A percentile compares a stretch with the other conserved stretches of the same genome.
phyloP scores from a whole-genome alignment of 2,888 invertebrate genomes.

The Drosophila colorata region DNA sequence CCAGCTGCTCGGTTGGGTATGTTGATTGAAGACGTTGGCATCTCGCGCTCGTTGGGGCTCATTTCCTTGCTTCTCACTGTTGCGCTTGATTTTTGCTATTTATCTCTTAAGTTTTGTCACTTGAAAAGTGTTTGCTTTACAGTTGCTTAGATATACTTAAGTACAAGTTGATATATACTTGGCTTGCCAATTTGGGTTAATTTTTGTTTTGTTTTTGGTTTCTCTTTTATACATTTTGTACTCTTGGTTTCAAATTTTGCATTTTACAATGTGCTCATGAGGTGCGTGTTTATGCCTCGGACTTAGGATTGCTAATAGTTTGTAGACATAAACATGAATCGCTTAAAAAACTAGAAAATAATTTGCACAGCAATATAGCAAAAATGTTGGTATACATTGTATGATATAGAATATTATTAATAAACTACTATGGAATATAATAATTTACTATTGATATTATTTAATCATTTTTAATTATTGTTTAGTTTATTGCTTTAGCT shows the following conservation, averaged over 20 bases:
- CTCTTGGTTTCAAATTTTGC: constrained; percentile 82
- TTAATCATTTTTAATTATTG: constrained; percentile 47
- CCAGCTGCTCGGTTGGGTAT: constrained; percentile 24
- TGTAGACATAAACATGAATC: constrained; percentile 57
- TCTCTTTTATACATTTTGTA: constrained; percentile 74
- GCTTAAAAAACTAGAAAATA: constrained; percentile 51
- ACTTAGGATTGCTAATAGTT: constrained; percentile 56
- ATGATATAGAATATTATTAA: constrained; percentile 1
- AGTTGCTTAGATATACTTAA: constrained; percentile 41
- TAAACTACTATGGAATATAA: constrained; percentile 4
- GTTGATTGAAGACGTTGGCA: constrained; percentile 66
- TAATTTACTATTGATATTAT: background rate
- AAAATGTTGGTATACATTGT: constrained; percentile 37
- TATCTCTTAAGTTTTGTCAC: constrained; percentile 35
- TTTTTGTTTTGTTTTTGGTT: constrained; percentile 6
- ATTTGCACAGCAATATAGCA: constrained; percentile 34
- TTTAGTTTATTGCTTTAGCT: constrained; percentile 66
- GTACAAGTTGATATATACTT: constrained; percentile 22
- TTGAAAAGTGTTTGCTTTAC: constrained; percentile 77
- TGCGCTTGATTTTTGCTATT: constrained; percentile 47
- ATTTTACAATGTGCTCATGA: constrained; percentile 84
- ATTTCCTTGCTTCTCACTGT: constrained; percentile 59
- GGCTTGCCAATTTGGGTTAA: constrained; percentile 57
- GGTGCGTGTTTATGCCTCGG: constrained; percentile 65
- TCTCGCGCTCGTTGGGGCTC: constrained; percentile 24